Evolutionary conservation across 2,888 invertebrate species (phyloP).

Genomic region (Caradrina clavipalpis): DNA sequence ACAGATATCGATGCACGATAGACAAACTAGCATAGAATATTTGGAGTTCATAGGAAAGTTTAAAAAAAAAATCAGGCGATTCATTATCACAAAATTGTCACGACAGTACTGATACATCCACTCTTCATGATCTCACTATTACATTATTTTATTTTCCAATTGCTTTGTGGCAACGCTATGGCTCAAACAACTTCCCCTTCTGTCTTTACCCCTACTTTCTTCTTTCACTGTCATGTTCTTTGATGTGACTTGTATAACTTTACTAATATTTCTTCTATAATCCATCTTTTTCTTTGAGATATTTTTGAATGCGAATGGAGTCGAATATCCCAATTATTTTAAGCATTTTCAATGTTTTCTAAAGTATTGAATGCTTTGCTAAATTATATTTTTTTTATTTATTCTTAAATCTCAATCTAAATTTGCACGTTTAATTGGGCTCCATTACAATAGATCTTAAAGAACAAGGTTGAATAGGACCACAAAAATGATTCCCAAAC

Average conservation of each 20-base stretch:
- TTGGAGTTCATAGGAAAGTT: constrained; percentile 56
- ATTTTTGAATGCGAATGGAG: constrained; percentile 67
- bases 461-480: constrained; percentile 66
- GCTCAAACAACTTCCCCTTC: constrained; percentile 79
- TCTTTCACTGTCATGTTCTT: constrained; percentile 71
- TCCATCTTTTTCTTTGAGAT: constrained; percentile 68
- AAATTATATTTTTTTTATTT: constrained; percentile 27
- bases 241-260: constrained; percentile 61
- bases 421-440: constrained; percentile 55
- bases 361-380: constrained; percentile 45
- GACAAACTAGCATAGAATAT: constrained; percentile 70
- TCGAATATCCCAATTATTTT: constrained; percentile 49
- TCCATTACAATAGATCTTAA: constrained; percentile 64
- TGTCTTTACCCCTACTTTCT: constrained; percentile 66
- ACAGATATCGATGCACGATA: constrained; percentile 78
- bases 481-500: constrained; percentile 71
- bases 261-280: constrained; percentile 57
- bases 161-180: constrained; percentile 90
- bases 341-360: constrained; percentile 17
- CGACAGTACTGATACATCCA: constrained; percentile 75
- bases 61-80: constrained; percentile 61
- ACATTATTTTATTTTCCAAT: constrained; percentile 84
- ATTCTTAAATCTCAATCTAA: constrained; percentile 34
- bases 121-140: constrained; percentile 82
- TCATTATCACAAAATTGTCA: constrained; percentile 72